A percentile compares a stretch with the other conserved stretches of the same genome.
Evolutionary conservation across 2,888 invertebrate genomes (phyloP).

Genomic region (Nephrotoma guestfalica): DNA sequence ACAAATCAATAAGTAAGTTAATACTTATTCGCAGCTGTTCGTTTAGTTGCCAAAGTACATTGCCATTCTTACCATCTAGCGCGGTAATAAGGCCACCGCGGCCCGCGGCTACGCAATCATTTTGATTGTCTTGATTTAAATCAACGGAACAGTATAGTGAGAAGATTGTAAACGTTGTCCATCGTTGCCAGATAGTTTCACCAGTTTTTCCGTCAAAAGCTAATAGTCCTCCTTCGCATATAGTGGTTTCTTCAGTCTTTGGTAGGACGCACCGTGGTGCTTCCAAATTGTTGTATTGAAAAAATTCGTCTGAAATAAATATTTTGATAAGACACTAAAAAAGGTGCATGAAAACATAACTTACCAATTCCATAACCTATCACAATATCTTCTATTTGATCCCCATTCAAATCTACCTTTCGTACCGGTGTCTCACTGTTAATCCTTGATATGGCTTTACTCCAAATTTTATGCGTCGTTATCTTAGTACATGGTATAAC

Average conservation of each 20-base stretch:
- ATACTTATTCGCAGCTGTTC: slow-evolving; percentile 27
- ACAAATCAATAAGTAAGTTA: slow-evolving; percentile 38
- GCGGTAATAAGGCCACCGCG: slow-evolving; percentile 51
- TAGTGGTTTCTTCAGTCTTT: slow-evolving; percentile 49
- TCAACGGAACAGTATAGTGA: slow-evolving; percentile 57
- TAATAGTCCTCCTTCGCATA: slow-evolving; percentile 60
- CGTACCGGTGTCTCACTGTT: slow-evolving; percentile 60
- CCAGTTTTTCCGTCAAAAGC: slow-evolving; percentile 62
- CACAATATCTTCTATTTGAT: slow-evolving; percentile 54
- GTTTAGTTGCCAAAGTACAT: slow-evolving; percentile 47
- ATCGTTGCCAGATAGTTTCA: slow-evolving; percentile 55
- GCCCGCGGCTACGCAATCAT: slow-evolving; percentile 61
- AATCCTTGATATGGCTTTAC: slow-evolving; percentile 48
- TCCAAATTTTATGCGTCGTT: slow-evolving; percentile 42
- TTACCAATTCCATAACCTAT: slow-evolving; percentile 64
- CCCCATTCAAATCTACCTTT: slow-evolving; percentile 53
- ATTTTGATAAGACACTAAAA: not conserved
- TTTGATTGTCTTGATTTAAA: slow-evolving; percentile 48
- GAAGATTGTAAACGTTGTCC: slow-evolving; percentile 57
- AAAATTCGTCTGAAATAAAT: slow-evolving; percentile 23
- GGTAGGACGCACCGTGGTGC: slow-evolving; percentile 43
- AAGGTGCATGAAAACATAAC: slow-evolving; percentile 6
- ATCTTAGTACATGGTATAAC: slow-evolving; percentile 31
- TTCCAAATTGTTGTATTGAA: slow-evolving; percentile 38
- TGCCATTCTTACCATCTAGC: slow-evolving; percentile 50